Evolutionary conservation across 2,888 invertebrate species (phyloP).

Genomic region (Eupithecia abbreviata): DNA sequence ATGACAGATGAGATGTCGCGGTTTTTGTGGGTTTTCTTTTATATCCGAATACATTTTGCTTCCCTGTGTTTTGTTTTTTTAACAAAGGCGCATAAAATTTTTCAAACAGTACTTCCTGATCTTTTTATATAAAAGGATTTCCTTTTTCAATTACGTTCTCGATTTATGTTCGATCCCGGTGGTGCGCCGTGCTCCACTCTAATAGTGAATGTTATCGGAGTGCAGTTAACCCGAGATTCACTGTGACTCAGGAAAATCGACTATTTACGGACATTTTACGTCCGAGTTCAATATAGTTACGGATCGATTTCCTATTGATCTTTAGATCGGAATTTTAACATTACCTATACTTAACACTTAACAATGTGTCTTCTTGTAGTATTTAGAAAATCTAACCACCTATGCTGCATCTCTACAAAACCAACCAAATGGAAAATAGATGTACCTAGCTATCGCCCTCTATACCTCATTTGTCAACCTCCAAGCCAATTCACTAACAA

Average conservation of each 20-base stretch:
- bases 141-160: neutral
- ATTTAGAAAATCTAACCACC: too few species aligned
- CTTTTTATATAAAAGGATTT: neutral
- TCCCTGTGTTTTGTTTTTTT: neutral
- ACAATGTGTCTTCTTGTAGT: too few species aligned
- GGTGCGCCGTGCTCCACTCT: neutral
- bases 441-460: too few species aligned
- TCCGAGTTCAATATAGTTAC: neutral
- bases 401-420: too few species aligned
- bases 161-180: slow-evolving; percentile 1
- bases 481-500: neutral
- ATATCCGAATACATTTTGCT: neutral
- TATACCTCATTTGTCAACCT: neutral
- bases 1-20: slow-evolving; percentile 2
- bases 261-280: neutral
- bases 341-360: too few species aligned
- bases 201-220: slow-evolving; percentile 1
- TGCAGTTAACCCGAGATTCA: neutral
- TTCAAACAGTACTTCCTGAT: neutral
- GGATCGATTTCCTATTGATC: neutral
- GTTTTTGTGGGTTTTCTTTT: slow-evolving; percentile 11
- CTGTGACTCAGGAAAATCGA: neutral
- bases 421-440: too few species aligned
- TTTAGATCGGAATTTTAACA: neutral
- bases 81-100: neutral